Conservation (phyloP, 2,888 invertebrate species). For the Heliconius sara region DNA sequence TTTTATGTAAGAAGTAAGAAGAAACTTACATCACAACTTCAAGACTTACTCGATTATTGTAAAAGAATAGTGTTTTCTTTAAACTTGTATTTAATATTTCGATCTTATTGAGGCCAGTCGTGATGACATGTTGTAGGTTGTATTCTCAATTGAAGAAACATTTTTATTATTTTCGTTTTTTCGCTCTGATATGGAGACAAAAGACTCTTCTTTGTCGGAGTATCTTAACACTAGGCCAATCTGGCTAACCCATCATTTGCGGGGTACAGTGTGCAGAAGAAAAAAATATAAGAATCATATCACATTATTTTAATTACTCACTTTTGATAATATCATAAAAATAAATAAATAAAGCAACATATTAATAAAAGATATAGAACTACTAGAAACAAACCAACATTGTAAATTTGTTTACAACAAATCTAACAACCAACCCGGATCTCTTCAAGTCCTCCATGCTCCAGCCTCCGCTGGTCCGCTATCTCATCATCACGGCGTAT, state of each 20-base stretch:
- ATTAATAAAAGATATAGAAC: not conserved
- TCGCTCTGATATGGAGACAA: too few relatives aligned
- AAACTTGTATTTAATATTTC: not conserved
- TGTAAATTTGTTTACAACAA: not conserved
- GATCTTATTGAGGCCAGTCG: too few relatives aligned
- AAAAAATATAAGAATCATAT: too few relatives aligned
- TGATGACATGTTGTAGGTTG: too few relatives aligned
- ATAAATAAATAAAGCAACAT: not conserved
- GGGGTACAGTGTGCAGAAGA: too few relatives aligned
- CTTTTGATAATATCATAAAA: not conserved
- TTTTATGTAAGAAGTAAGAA: constrained; percentile 32
- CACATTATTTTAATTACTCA: too few relatives aligned
- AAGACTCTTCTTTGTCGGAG: too few relatives aligned
- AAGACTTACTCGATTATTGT: not conserved
- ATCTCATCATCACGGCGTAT: constrained; percentile 67
- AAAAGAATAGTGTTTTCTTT: not conserved
- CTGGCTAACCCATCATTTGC: too few relatives aligned
- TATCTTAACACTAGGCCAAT: too few relatives aligned
- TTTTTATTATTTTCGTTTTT: too few relatives aligned
- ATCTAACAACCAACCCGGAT: constrained; percentile 33
- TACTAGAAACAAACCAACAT: not conserved
- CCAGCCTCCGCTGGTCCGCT: constrained; percentile 39
- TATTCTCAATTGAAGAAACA: too few relatives aligned
- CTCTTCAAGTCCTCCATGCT: constrained; percentile 25
- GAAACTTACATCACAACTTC: constrained; percentile 3